Base-by-base conservation (phyloP, 2,797 vertebrate species). In the Dicrostonyx torquatus region DNA sequence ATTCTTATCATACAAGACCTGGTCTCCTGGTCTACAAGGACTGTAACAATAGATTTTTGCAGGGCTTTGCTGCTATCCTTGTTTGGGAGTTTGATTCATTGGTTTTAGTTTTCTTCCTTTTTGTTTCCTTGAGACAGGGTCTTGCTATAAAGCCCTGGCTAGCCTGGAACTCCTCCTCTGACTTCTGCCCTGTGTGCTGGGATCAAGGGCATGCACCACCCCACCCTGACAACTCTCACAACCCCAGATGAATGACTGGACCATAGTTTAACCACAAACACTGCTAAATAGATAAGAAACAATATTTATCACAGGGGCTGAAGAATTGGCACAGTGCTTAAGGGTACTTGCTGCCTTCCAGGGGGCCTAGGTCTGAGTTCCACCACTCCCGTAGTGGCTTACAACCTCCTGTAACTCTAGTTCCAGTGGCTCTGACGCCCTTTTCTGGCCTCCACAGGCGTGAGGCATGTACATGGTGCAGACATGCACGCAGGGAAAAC, bases 241-340 rank as follows among this genome's bases (percentile, higher is more conserved):
- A 43, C 43, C 43, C 58, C 14, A 80, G 60, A 22, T 53, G 95
- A 95, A 94, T 77, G 31, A 72, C 6, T 93, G 17, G 92, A 79
- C 90, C 73, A 90, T 6, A 84, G 18, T 53, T 89, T 60, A 91
- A 92, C 17, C 11, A 83, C 40, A 90, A 94, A 79, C 24, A 72
- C 6, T 84, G 17, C 31, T 94, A 94, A 91, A 60, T 93, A 95
- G 7, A 15, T 72, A 89, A 90, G 26, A 86, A 92, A 95, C 7
- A 50, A 12, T 48, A 66, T 48, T 75, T 79, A 55, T 37, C 24
- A 18, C 20, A 37, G 50, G 34, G 48, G 34, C 77, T 55, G 77
- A 20, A 55, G 77, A 55, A 55, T 37, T 55, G 34, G 77, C 31
- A 37, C 50, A 37, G 12, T 26, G 31, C 8, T 55, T 37, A 79